These are phyloP conservation scores for Drosophila nebulosa DNA, from an alignment of 1,140 invertebrate species.

Conservation along the genomic window DNA sequence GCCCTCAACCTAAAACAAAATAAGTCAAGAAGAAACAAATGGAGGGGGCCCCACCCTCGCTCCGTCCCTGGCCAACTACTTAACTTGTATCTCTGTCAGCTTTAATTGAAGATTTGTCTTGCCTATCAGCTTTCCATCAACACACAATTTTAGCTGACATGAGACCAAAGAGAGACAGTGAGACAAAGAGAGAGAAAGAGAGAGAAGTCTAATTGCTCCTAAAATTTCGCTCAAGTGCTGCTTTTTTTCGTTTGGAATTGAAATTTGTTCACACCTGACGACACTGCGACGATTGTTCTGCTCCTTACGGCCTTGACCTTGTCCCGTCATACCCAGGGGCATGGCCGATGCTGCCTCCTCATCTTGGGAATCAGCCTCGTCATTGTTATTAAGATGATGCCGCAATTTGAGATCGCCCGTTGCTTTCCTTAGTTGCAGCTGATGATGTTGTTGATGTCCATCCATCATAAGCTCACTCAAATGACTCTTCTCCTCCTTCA, in stretches of 20 bases:
- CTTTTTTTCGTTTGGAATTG: background rate
- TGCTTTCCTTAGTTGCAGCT: conserved; percentile 9
- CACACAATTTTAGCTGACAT: too few species aligned
- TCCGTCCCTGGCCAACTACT: too few species aligned
- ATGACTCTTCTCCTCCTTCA: background rate
- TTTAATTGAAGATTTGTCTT: background rate
- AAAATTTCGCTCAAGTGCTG: too few species aligned
- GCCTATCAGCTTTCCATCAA: background rate
- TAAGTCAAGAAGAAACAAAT: too few species aligned
- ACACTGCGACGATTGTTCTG: conserved; percentile 77
- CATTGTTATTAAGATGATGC: conserved; percentile 12
- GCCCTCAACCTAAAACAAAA: too few species aligned
- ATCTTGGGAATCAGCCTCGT: conserved; percentile 43
- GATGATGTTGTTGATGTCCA: conserved; percentile 25
- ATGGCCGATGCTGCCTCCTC: conserved; percentile 35
- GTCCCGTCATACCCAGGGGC: conserved; percentile 28
- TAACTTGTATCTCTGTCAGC: background rate
- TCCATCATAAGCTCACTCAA: conserved; percentile 49
- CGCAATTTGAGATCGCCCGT: conserved; percentile 8
- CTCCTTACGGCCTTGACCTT: conserved; percentile 57
- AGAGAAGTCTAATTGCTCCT: too few species aligned
- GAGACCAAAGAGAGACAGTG: too few species aligned
- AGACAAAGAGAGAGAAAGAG: too few species aligned
- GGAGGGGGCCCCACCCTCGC: too few species aligned
- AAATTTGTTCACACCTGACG: conserved; percentile 64